Conservation (phyloP, 2,888 invertebrate species). For the Alviniconcha strummeri region DNA sequence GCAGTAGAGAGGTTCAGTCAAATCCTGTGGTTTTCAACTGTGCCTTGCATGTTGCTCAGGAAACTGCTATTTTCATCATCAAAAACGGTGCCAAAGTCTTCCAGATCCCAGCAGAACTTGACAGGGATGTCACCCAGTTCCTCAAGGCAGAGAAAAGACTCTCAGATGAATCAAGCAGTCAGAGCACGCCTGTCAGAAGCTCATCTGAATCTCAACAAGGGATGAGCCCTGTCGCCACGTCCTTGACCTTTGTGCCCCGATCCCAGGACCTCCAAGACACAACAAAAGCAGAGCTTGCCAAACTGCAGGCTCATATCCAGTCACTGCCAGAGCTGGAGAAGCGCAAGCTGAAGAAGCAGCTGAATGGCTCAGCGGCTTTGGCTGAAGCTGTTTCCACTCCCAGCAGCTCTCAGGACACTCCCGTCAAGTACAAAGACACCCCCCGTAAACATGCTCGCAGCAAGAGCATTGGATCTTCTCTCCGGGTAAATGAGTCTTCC, state of each 20-base stretch:
- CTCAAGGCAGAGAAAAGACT: background rate
- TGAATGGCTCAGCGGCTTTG: background rate
- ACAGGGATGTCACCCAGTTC: background rate
- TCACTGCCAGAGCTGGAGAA: background rate
- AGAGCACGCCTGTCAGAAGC: background rate
- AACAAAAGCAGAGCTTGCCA: background rate
- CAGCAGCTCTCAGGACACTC: background rate
- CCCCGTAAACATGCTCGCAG: constrained; percentile 4
- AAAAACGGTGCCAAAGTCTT: background rate
- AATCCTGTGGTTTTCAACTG: background rate
- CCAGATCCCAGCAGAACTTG: constrained; percentile 1
- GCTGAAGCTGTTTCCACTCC: background rate
- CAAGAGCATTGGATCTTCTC: constrained; percentile 10
- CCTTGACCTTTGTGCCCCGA: background rate
- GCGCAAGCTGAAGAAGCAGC: background rate
- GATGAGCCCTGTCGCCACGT: background rate
- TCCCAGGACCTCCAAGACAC: background rate
- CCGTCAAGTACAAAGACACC: background rate
- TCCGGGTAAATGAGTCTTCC: background rate
- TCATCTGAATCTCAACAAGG: background rate
- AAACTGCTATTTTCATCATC: background rate
- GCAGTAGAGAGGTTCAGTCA: background rate
- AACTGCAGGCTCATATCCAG: constrained; percentile 11
- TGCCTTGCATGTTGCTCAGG: background rate
- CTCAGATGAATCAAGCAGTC: background rate